Percentiles rank a stretch among this genome's conserved stretches.
Evolutionary conservation across 2,113 vertebrate genomes (phyloP).

Genomic region (Equus przewalskii): DNA sequence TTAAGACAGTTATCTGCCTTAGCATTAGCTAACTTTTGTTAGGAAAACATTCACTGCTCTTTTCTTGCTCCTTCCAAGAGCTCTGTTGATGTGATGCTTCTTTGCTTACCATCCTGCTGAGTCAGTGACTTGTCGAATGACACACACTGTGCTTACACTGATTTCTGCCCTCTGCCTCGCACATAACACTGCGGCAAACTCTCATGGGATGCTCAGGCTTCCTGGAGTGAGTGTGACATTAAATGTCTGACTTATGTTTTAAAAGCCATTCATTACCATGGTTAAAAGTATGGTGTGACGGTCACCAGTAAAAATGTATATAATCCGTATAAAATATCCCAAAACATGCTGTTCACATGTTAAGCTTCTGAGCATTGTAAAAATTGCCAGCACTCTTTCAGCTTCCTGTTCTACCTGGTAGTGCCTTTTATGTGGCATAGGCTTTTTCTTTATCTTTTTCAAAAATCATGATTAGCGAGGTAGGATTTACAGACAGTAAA

Average conservation of each 20-base stretch:
- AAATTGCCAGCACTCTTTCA: neutral
- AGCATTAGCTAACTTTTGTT: neutral
- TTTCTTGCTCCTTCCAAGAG: neutral
- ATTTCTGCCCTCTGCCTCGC: neutral
- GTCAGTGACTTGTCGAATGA: neutral
- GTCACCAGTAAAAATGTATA: neutral
- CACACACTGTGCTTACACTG: neutral
- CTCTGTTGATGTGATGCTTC: neutral
- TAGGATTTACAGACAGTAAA: neutral
- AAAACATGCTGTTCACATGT: neutral
- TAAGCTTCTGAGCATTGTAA: neutral
- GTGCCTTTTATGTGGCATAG: neutral
- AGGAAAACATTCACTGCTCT: neutral
- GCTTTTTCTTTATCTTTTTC: neutral
- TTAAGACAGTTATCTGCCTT: neutral
- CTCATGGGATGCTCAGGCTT: neutral
- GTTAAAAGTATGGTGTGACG: neutral
- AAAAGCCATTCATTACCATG: neutral
- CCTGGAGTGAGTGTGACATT: neutral
- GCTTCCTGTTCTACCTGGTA: neutral
- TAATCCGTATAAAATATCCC: neutral
- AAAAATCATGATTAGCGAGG: neutral
- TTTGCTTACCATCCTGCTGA: neutral
- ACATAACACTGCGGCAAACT: fast-evolving
- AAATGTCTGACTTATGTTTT: neutral